phyloP scores from a whole-genome alignment of 1,140 invertebrate species.

The Heterodera carotae region DNA sequence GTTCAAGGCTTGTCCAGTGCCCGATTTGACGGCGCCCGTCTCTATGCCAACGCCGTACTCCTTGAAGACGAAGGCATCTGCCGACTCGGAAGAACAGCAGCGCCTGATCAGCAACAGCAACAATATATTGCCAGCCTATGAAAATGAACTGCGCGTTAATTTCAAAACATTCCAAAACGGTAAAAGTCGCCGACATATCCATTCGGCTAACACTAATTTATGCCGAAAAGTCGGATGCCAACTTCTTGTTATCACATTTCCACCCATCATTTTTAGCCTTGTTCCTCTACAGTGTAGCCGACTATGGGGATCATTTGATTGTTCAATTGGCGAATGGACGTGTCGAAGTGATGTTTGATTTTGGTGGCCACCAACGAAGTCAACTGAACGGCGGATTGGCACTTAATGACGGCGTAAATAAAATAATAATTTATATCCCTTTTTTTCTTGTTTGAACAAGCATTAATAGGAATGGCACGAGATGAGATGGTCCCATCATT shows the following conservation, averaged over 20 bases:
- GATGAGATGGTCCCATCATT: conserved; percentile 63
- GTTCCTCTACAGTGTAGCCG: conserved; percentile 64
- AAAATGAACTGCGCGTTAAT: conserved; percentile 59
- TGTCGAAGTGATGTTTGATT: conserved; percentile 59
- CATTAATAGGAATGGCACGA: conserved; percentile 51
- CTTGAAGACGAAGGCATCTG: conserved; percentile 47
- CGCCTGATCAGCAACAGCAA: conserved; percentile 45
- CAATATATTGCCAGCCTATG: conserved; percentile 60
- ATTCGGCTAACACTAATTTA: no score
- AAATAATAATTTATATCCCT: not conserved
- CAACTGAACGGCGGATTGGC: conserved; percentile 54
- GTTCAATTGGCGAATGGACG: conserved; percentile 52
- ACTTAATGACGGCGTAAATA: conserved; percentile 54
- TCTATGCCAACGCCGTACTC: not conserved
- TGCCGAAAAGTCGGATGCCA: no score
- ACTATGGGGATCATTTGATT: conserved; percentile 61
- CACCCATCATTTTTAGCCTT: conserved; percentile 24
- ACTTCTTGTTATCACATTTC: no score
- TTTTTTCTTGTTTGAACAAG: not conserved
- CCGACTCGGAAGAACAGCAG: conserved; percentile 53
- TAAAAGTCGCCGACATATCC: no score
- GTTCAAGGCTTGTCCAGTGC: conserved; percentile 54
- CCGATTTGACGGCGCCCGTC: conserved; percentile 22
- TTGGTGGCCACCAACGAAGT: conserved; percentile 50
- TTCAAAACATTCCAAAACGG: conserved; percentile 64